A percentile compares a stretch with the other conserved stretches of the same genome.
Evolutionary conservation across 2,888 invertebrate genomes (phyloP).

Genomic region (Escarpia spicata): DNA sequence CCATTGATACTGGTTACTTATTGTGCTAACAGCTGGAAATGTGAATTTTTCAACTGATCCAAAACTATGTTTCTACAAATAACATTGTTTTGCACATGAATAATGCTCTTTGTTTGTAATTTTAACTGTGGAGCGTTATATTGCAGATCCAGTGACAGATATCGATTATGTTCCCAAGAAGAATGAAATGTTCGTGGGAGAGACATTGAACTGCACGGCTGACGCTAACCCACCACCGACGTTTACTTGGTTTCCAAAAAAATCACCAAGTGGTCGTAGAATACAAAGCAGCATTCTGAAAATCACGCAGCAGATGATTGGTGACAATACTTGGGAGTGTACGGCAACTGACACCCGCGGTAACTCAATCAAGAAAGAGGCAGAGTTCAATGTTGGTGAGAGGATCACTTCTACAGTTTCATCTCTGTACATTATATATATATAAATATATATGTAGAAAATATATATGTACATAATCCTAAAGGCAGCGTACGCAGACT

Average conservation of each 20-base stretch:
- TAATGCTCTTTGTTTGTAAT: background rate
- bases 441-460: too few species aligned
- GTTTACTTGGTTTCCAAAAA: background rate
- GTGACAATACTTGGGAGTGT: background rate
- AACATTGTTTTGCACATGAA: background rate
- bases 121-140: background rate
- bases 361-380: background rate
- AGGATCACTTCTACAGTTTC: background rate
- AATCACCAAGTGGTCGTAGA: background rate
- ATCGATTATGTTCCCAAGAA: background rate
- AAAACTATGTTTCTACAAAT: background rate
- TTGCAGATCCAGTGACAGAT: background rate
- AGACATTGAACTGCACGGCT: slow-evolving; percentile 14
- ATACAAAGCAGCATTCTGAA: background rate
- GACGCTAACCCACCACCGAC: background rate
- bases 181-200: background rate
- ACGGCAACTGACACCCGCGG: background rate
- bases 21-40: too few species aligned
- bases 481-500: too few species aligned
- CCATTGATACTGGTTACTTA: too few species aligned
- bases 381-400: background rate
- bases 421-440: background rate
- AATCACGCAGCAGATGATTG: background rate
- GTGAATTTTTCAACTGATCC: too few species aligned
- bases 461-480: too few species aligned